Evolutionary conservation across 2,113 vertebrate species (phyloP).

Genomic region (Cryptotis parvus): DNA sequence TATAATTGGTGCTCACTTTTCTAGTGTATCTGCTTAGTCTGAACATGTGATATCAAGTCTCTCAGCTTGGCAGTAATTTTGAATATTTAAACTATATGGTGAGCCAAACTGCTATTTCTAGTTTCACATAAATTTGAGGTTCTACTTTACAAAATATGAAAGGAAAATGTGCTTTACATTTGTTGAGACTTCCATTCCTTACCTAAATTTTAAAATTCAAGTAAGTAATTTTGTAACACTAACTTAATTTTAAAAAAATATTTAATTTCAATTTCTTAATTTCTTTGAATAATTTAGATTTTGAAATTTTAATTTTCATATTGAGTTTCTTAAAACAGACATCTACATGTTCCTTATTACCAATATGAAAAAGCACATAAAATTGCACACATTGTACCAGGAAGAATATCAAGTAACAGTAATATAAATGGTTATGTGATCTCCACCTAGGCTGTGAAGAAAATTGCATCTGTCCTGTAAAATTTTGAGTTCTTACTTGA

Average conservation of each 20-base stretch:
- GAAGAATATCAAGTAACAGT: neutral
- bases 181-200: neutral
- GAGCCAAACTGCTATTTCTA: slow-evolving; percentile 61
- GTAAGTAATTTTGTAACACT: slow-evolving; percentile 36
- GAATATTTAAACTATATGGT: slow-evolving; percentile 66
- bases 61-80: slow-evolving; percentile 64
- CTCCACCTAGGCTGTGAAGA: neutral
- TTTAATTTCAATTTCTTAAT: slow-evolving; percentile 28
- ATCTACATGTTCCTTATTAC: neutral
- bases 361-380: neutral
- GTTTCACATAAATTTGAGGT: slow-evolving; percentile 65
- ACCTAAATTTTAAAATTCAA: slow-evolving; percentile 66
- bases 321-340: neutral
- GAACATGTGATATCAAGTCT: slow-evolving; percentile 43
- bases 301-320: neutral
- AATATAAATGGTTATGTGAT: neutral
- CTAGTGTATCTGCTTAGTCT: slow-evolving; percentile 40
- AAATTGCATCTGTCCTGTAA: neutral
- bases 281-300: neutral
- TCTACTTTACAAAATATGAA: slow-evolving; percentile 3
- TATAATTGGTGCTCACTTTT: slow-evolving; percentile 63
- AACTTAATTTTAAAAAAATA: neutral
- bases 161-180: slow-evolving; percentile 49
- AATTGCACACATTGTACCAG: neutral
- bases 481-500: neutral